Evolutionary conservation across 2,888 invertebrate species (phyloP).

Genomic region (Dascillus cervinus): DNA sequence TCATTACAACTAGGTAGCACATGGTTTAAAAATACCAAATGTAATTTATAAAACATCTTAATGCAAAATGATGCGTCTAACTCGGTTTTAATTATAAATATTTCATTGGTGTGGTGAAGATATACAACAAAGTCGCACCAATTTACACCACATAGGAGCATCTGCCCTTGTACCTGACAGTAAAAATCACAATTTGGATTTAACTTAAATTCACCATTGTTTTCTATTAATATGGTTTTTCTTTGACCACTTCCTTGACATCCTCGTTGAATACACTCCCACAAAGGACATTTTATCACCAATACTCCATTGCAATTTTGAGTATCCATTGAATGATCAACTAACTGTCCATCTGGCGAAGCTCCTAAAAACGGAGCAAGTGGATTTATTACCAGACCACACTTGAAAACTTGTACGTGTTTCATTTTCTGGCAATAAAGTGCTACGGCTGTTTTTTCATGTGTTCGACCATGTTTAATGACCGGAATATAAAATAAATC

Average conservation of each 20-base stretch:
- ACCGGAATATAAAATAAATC: neutral
- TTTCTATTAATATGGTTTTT: neutral
- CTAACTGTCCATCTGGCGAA: constrained; percentile 1
- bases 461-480: neutral
- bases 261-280: neutral
- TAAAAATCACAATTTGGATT: neutral
- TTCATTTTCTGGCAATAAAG: constrained; percentile 1
- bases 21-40: no score
- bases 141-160: constrained; percentile 1
- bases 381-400: neutral
- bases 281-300: constrained; percentile 1
- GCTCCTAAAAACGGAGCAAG: neutral
- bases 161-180: constrained; percentile 1
- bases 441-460: neutral
- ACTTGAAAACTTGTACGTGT: neutral
- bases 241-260: neutral
- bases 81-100: neutral
- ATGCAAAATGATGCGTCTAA: constrained; percentile 1
- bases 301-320: neutral
- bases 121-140: constrained; percentile 1
- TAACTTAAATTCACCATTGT: neutral
- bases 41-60: neutral
- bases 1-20: no score
- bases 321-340: neutral
- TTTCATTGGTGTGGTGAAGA: neutral